These are phyloP conservation scores for Vidua macroura DNA, from an alignment of 2,113 vertebrate genomes.

Conservation along the genomic window DNA sequence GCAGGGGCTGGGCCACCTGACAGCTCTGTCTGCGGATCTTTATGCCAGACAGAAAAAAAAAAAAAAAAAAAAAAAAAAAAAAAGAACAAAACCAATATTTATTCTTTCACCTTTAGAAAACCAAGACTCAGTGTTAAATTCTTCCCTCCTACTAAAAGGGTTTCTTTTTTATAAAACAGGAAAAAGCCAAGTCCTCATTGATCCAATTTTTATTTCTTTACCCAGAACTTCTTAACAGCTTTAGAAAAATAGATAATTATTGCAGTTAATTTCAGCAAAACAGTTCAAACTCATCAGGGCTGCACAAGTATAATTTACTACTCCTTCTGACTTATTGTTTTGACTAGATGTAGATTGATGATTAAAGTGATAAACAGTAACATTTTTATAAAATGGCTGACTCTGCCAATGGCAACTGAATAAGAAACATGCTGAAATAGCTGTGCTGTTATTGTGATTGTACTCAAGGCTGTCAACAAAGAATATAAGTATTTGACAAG, in stretches of 20 bases:
- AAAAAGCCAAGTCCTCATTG: conserved; percentile 13
- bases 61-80: background rate
- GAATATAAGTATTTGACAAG: conserved; percentile 85
- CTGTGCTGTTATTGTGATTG: conserved; percentile 75
- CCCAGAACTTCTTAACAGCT: conserved; percentile 72
- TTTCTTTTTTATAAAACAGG: conserved; percentile 44
- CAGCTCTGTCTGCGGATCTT: background rate
- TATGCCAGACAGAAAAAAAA: background rate
- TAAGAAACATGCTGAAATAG: conserved; percentile 78
- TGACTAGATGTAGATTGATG: conserved; percentile 81
- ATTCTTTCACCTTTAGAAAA: background rate
- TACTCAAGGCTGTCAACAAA: conserved; percentile 82
- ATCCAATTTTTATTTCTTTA: conserved; percentile 28
- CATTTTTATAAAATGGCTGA: conserved; percentile 84
- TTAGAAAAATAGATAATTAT: conserved; percentile 80
- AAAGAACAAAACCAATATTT: background rate
- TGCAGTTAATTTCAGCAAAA: conserved; percentile 83
- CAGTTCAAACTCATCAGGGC: conserved; percentile 80
- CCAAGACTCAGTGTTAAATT: background rate
- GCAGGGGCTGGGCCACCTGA: background rate
- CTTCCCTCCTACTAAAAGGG: background rate
- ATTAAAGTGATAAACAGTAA: conserved; percentile 81
- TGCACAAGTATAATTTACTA: conserved; percentile 82
- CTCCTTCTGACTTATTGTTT: conserved; percentile 84
- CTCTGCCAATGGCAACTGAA: conserved; percentile 79